Conservation (phyloP, 2,888 invertebrate genomes). For the Apeira syringaria region DNA sequence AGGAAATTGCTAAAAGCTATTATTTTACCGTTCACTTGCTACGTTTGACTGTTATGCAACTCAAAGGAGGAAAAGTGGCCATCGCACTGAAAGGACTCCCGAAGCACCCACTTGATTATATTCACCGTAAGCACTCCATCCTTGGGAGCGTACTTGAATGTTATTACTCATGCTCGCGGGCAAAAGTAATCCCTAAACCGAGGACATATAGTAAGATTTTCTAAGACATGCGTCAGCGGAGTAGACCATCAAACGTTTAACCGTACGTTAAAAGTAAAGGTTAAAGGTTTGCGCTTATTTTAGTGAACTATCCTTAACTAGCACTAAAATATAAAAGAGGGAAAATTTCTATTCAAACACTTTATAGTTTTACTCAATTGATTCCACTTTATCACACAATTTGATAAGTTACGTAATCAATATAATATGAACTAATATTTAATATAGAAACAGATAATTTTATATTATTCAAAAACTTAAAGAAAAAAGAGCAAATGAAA, state of each 20-base stretch:
- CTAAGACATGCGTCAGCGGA: slow-evolving; percentile 20
- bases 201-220: slow-evolving; percentile 30
- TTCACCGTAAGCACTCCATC: slow-evolving; percentile 41
- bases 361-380: too few relatives aligned
- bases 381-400: too few relatives aligned
- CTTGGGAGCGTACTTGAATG: slow-evolving; percentile 22
- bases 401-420: too few relatives aligned
- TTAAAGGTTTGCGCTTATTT: too few relatives aligned
- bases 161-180: slow-evolving; percentile 14
- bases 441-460: too few relatives aligned
- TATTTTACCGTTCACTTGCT: slow-evolving; percentile 11
- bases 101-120: slow-evolving; percentile 53
- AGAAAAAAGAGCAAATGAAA: too few relatives aligned
- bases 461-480: too few relatives aligned
- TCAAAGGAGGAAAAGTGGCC: slow-evolving; percentile 39
- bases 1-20: slow-evolving; percentile 21
- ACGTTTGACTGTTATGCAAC: slow-evolving; percentile 28
- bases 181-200: slow-evolving; percentile 36
- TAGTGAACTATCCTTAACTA: too few relatives aligned
- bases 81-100: slow-evolving; percentile 43
- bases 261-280: slow-evolving; percentile 23
- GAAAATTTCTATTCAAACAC: too few relatives aligned
- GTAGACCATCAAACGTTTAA: slow-evolving; percentile 27
- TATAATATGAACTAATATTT: too few relatives aligned
- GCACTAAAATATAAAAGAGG: too few relatives aligned